Conservation (phyloP, 2,113 vertebrate genomes). For the Clarias gariepinus region DNA sequence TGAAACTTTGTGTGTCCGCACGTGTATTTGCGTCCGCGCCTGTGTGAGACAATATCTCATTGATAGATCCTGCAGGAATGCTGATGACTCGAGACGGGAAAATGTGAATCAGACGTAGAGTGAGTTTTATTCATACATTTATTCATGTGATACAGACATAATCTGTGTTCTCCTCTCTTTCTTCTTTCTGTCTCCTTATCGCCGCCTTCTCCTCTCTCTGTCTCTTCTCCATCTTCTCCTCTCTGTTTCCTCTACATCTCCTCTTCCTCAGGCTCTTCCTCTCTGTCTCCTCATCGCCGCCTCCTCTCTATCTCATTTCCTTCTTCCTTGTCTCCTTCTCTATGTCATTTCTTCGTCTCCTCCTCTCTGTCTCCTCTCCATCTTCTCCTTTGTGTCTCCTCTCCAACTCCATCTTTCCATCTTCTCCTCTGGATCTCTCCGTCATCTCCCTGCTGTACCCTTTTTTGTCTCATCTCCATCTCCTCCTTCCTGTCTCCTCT, state of each 20-base stretch:
- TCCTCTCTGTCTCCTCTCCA: neutral
- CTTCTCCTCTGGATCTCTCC: too few species aligned
- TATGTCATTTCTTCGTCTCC: too few species aligned
- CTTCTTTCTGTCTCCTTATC: neutral
- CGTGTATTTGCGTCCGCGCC: neutral
- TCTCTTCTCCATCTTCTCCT: neutral
- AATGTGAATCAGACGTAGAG: neutral
- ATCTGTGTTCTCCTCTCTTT: neutral
- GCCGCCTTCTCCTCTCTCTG: neutral
- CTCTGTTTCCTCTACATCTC: neutral
- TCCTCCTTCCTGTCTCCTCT: neutral
- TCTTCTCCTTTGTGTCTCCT: neutral
- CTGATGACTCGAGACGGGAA: neutral
- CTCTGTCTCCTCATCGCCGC: neutral
- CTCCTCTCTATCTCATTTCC: neutral
- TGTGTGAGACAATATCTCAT: neutral
- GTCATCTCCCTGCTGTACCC: too few species aligned
- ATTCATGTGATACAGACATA: neutral
- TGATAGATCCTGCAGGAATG: conserved; percentile 3
- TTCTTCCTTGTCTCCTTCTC: neutral
- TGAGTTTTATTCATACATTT: conserved; percentile 23
- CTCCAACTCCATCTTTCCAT: too few species aligned
- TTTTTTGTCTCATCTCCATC: too few species aligned
- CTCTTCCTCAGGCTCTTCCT: neutral
- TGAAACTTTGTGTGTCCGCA: conserved; percentile 7